Evolutionary conservation across 2,888 invertebrate species (phyloP).

Genomic region (Chouioia cunea): DNA sequence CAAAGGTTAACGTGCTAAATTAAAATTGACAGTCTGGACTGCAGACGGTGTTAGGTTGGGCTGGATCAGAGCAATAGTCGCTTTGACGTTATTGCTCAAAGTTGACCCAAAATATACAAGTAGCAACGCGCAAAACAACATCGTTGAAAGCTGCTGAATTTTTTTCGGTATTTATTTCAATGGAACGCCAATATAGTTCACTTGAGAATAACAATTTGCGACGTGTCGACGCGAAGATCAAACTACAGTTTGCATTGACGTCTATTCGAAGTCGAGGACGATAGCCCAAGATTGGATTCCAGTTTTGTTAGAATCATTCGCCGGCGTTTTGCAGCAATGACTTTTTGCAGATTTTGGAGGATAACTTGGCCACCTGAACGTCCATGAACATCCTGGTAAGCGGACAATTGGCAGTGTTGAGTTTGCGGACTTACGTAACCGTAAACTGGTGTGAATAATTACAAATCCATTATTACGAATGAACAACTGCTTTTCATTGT

Average conservation of each 20-base stretch:
- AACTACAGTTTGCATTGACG: too few relatives aligned
- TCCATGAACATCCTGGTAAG: conserved; percentile 57
- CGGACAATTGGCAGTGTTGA: conserved; percentile 53
- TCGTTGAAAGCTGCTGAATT: too few relatives aligned
- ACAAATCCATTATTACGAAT: background rate
- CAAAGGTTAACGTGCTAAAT: background rate
- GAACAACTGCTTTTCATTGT: conserved; percentile 13
- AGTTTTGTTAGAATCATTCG: conserved; percentile 22
- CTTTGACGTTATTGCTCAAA: too few relatives aligned
- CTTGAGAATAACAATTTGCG: too few relatives aligned
- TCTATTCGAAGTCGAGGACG: too few relatives aligned
- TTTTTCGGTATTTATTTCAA: too few relatives aligned
- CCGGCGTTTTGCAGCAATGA: conserved; percentile 14
- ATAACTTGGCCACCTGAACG: conserved; percentile 57
- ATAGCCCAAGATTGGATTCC: background rate
- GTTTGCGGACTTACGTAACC: conserved; percentile 55
- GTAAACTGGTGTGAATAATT: conserved; percentile 52
- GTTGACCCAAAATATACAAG: too few relatives aligned
- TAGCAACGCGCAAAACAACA: too few relatives aligned
- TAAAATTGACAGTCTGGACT: conserved; percentile 24
- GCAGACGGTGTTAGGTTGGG: too few relatives aligned
- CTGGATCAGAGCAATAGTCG: too few relatives aligned
- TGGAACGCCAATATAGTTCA: too few relatives aligned
- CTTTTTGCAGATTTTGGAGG: conserved; percentile 44
- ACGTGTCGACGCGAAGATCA: too few relatives aligned